These are phyloP conservation scores for Ptychoptera contaminata DNA, from an alignment of 2,888 invertebrate genomes.

Conservation along the genomic window DNA sequence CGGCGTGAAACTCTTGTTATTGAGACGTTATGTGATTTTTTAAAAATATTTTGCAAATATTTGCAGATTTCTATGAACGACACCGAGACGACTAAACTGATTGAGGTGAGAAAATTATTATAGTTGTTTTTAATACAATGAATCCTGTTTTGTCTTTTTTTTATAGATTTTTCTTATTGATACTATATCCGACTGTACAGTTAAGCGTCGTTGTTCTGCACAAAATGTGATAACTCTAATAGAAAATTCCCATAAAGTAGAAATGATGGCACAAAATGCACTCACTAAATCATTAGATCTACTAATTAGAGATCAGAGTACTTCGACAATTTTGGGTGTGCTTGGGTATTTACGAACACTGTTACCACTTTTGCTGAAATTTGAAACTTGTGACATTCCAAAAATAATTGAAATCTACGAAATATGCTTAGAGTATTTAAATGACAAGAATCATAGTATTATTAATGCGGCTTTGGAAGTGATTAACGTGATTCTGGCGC, in stretches of 20 bases:
- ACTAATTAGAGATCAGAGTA: slow-evolving; percentile 26
- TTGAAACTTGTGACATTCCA: slow-evolving; percentile 17
- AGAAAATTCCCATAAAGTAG: slow-evolving; percentile 53
- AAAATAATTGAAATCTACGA: slow-evolving; percentile 52
- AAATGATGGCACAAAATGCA: slow-evolving; percentile 35
- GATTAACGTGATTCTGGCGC: slow-evolving; percentile 26
- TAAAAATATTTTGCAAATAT: slow-evolving; percentile 24
- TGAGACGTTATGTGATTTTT: slow-evolving; percentile 27
- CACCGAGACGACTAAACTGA: slow-evolving; percentile 25
- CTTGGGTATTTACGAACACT: slow-evolving; percentile 47
- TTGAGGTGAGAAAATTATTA: slow-evolving; percentile 20
- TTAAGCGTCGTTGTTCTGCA: slow-evolving; percentile 66
- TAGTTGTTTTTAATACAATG: not conserved
- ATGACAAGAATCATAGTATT: slow-evolving; percentile 68
- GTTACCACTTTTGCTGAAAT: slow-evolving; percentile 37
- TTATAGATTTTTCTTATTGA: slow-evolving; percentile 30
- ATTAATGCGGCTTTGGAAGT: slow-evolving; percentile 74
- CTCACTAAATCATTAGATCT: slow-evolving; percentile 24
- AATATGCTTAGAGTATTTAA: slow-evolving; percentile 53
- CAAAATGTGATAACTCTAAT: slow-evolving; percentile 67
- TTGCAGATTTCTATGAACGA: slow-evolving; percentile 28
- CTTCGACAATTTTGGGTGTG: slow-evolving; percentile 43
- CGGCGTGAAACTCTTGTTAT: slow-evolving; percentile 40
- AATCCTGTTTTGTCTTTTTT: slow-evolving; percentile 6
- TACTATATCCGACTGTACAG: slow-evolving; percentile 40